phyloP scores from a whole-genome alignment of 1,140 invertebrate genomes.

The Helicorthomorpha holstii region DNA sequence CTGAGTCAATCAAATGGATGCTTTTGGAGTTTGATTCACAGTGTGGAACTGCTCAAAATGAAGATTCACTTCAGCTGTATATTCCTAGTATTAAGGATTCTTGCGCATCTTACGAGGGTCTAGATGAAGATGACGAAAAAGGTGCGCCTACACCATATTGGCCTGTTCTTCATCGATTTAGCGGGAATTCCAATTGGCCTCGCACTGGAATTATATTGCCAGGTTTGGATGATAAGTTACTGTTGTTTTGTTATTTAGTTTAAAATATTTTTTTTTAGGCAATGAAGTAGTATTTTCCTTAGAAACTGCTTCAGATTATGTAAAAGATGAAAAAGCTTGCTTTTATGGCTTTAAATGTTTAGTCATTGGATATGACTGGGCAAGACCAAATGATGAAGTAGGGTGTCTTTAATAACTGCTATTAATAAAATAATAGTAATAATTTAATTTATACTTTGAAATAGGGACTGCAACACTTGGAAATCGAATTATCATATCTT shows the following conservation, averaged over 20 bases:
- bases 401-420: not conserved
- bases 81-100: conserved; percentile 40
- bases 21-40: conserved; percentile 81
- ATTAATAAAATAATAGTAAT: conserved; percentile 8
- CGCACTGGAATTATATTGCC: conserved; percentile 69
- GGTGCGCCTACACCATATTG: conserved; percentile 30
- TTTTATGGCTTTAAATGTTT: conserved; percentile 84
- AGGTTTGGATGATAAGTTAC: conserved; percentile 27
- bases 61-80: conserved; percentile 78
- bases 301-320: conserved; percentile 88
- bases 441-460: conserved; percentile 6
- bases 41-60: conserved; percentile 80
- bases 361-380: conserved; percentile 81
- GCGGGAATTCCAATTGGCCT: conserved; percentile 62
- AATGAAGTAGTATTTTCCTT: conserved; percentile 87
- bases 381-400: conserved; percentile 31
- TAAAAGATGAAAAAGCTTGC: conserved; percentile 69
- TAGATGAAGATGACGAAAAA: conserved; percentile 16
- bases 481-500: conserved; percentile 77
- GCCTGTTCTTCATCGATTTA: conserved; percentile 53
- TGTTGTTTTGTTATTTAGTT: not conserved
- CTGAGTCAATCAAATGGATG: conserved; percentile 73
- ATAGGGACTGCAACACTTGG: conserved; percentile 51
- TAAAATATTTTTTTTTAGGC: conserved; percentile 31
- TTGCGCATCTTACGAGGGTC: conserved; percentile 7